Evolutionary conservation across 2,113 vertebrate species (phyloP).

Genomic region (Eretmochelys imbricata): DNA sequence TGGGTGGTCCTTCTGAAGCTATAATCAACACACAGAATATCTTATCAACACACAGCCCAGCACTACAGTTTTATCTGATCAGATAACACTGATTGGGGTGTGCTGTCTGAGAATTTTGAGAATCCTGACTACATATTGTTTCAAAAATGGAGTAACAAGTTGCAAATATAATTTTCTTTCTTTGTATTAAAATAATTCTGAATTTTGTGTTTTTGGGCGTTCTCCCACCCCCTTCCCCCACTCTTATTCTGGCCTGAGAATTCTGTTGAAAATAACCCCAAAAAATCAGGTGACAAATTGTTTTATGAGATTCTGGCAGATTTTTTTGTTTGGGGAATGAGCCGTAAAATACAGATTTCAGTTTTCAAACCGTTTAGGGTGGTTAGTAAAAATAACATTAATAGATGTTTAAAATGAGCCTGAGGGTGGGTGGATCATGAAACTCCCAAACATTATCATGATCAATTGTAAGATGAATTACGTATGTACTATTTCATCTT

Average conservation of each 20-base stretch:
- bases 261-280: conserved; percentile 28
- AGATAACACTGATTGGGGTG: not conserved
- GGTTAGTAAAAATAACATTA: not conserved
- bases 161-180: not conserved
- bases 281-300: conserved; percentile 50
- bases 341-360: conserved; percentile 56
- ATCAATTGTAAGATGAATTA: not conserved
- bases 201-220: not conserved
- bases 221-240: not conserved
- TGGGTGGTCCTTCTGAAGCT: conserved; percentile 59
- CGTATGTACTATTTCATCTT: not conserved
- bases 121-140: not conserved
- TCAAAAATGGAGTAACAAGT: conserved; percentile 11
- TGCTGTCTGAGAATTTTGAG: not conserved
- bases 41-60: conserved; percentile 20
- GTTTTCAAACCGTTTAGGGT: conserved; percentile 45
- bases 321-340: conserved; percentile 32
- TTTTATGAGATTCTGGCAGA: conserved; percentile 33
- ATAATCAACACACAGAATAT: fast-evolving
- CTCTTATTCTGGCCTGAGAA: conserved; percentile 25
- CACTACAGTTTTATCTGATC: not conserved
- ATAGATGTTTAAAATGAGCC: not conserved
- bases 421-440: not conserved
- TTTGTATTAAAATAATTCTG: not conserved
- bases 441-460: not conserved